These are phyloP conservation scores for Globicephala melas DNA, from an alignment of 2,113 vertebrate genomes.

Conservation along the genomic window DNA sequence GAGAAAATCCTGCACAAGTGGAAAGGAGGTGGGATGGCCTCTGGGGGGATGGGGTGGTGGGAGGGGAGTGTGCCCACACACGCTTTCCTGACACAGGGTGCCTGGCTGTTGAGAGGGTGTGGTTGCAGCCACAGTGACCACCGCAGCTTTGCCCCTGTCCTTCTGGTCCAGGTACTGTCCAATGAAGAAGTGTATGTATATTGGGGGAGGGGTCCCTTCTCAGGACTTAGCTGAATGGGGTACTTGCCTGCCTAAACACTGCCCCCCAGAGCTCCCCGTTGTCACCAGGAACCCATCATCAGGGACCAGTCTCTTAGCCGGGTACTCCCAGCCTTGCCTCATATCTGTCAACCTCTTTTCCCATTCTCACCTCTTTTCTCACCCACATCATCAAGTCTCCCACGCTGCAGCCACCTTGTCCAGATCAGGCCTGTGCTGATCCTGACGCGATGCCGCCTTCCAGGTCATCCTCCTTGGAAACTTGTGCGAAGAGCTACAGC, in stretches of 20 bases:
- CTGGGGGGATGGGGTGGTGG: accelerated
- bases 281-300: neutral
- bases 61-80: neutral
- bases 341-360: neutral
- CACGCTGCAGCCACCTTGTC: accelerated
- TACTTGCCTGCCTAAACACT: neutral
- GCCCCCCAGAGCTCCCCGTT: neutral
- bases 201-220: neutral
- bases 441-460: accelerated
- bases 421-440: neutral
- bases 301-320: neutral
- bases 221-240: neutral
- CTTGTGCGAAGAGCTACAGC: neutral
- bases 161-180: too few species aligned
- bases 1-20: neutral
- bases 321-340: neutral
- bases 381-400: neutral
- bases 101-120: neutral
- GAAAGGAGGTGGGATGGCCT: neutral
- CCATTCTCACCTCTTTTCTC: neutral
- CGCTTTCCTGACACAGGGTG: neutral
- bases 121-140: neutral
- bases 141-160: neutral
- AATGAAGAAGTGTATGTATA: neutral
- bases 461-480: accelerated